These are phyloP conservation scores for Unio pictorum DNA, from an alignment of 2,888 invertebrate genomes.

Conservation along the genomic window DNA sequence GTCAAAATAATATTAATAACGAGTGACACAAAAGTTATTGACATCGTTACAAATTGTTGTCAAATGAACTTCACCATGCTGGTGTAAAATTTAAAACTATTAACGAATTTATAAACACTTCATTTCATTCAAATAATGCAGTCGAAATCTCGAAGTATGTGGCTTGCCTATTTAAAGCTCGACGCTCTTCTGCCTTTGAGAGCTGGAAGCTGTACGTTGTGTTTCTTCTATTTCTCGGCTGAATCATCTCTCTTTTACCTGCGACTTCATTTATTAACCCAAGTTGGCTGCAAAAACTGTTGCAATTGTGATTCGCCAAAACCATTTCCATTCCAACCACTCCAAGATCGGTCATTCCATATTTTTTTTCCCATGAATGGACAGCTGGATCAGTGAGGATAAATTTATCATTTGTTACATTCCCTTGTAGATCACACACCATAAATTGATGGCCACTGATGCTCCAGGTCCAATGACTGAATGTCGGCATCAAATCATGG, in stretches of 20 bases:
- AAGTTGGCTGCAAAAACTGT: slow-evolving; percentile 26
- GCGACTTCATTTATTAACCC: slow-evolving; percentile 25
- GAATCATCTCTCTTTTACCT: slow-evolving; percentile 4
- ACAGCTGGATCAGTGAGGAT: slow-evolving; percentile 36
- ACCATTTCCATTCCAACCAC: slow-evolving; percentile 36
- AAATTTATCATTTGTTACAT: slow-evolving; percentile 23
- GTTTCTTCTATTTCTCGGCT: slow-evolving; percentile 11
- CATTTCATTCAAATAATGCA: too few relatives aligned
- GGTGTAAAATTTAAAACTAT: too few relatives aligned
- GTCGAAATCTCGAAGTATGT: too few relatives aligned
- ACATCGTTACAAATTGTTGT: too few relatives aligned
- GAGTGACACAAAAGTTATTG: too few relatives aligned
- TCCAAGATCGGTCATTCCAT: slow-evolving; percentile 36
- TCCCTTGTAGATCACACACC: slow-evolving; percentile 37
- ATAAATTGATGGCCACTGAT: slow-evolving; percentile 30
- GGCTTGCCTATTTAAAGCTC: slow-evolving; percentile 1
- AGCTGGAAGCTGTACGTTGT: slow-evolving; percentile 32
- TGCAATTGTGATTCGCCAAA: slow-evolving; percentile 33
- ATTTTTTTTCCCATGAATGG: slow-evolving; percentile 30
- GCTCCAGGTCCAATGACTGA: slow-evolving; percentile 40
- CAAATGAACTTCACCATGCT: too few relatives aligned
- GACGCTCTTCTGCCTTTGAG: slow-evolving; percentile 19
- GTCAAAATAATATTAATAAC: too few relatives aligned
- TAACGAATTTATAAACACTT: too few relatives aligned
- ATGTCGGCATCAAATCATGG: slow-evolving; percentile 27